These are phyloP conservation scores for Leptosomus discolor DNA, from an alignment of 2,113 vertebrate species.

Conservation along the genomic window DNA sequence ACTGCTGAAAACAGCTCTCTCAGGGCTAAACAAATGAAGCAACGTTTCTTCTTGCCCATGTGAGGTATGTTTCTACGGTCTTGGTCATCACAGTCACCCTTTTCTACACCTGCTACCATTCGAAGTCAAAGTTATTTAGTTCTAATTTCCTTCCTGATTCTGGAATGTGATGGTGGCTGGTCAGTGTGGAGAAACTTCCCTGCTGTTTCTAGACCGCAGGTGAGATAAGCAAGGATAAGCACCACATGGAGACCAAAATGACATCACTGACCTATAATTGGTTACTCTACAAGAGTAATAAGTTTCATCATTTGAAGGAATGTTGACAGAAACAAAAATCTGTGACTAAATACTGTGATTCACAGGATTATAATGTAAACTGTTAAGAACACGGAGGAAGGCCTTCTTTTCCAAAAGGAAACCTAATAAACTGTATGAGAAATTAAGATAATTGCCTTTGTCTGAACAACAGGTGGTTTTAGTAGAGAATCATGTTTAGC, in stretches of 20 bases:
- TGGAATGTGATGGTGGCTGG: neutral
- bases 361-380: neutral
- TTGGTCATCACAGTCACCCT: neutral
- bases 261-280: neutral
- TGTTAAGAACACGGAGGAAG: neutral
- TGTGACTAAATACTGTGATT: neutral
- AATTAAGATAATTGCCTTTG: neutral
- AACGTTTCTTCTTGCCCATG: neutral
- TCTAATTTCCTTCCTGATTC: neutral
- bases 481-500: neutral
- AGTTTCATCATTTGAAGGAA: neutral
- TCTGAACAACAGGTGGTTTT: neutral
- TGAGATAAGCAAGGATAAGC: neutral
- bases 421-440: fast-evolving
- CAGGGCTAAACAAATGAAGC: neutral
- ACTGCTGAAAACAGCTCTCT: neutral
- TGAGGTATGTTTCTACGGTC: neutral
- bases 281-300: neutral
- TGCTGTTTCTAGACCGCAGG: neutral
- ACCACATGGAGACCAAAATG: neutral
- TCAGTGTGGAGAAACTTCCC: neutral
- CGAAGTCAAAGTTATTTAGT: neutral
- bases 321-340: neutral
- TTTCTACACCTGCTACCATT: neutral
- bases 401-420: neutral